Percentiles rank a stretch among this genome's conserved stretches.
phyloP scores from a whole-genome alignment of 1,140 invertebrate genomes.

The Lordiphosa stackelbergi region DNA sequence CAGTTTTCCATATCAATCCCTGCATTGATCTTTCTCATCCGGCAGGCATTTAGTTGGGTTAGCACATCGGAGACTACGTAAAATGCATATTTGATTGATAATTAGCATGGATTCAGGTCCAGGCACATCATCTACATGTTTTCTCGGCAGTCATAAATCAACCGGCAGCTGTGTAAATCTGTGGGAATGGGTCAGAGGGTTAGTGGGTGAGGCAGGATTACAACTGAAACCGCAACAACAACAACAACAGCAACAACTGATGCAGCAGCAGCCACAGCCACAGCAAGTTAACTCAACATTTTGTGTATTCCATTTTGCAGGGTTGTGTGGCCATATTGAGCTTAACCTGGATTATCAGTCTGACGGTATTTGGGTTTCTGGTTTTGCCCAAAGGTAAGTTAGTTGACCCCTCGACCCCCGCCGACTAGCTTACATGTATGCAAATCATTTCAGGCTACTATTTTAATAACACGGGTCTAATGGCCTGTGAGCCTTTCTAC shows the following conservation, averaged over 20 bases:
- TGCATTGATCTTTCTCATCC: too few species aligned
- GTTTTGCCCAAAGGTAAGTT: conserved; percentile 84
- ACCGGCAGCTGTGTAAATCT: conserved; percentile 15
- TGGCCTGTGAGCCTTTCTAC: conserved; percentile 92
- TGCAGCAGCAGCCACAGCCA: background rate
- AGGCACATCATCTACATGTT: background rate
- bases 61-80: background rate
- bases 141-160: conserved; percentile 38
- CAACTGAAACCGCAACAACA: conserved; percentile 8
- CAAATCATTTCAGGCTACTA: conserved; percentile 82
- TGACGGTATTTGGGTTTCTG: conserved; percentile 87
- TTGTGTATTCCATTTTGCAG: conserved; percentile 78
- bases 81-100: conserved; percentile 30
- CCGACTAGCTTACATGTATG: background rate
- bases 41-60: too few species aligned
- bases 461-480: conserved; percentile 89
- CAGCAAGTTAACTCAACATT: conserved; percentile 7
- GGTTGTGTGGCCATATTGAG: conserved; percentile 89
- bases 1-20: too few species aligned
- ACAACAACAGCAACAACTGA: background rate
- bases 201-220: background rate
- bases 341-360: conserved; percentile 88
- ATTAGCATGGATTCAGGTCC: conserved; percentile 17
- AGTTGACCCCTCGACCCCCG: conserved; percentile 3
- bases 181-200: too few species aligned